Conservation (phyloP, 1,140 invertebrate genomes). For the Bombus affinis region DNA sequence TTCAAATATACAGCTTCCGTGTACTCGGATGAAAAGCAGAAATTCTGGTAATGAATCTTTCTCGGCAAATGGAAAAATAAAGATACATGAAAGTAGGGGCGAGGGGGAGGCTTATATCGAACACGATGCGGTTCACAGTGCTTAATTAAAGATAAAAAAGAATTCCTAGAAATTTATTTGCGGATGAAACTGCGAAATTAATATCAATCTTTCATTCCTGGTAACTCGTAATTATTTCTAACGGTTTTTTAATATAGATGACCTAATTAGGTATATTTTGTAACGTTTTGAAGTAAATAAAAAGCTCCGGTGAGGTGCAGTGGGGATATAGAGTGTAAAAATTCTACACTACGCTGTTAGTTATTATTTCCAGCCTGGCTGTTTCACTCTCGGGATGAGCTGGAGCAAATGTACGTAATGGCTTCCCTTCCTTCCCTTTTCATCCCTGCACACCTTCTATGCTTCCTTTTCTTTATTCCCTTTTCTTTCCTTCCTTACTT, state of each 20-base stretch:
- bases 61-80: not conserved
- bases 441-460: no score
- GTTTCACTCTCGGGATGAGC: not conserved
- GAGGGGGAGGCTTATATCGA: not conserved
- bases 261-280: not conserved
- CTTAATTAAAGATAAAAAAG: not conserved
- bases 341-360: not conserved
- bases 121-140: not conserved
- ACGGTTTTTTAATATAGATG: not conserved
- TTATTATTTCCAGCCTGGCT: not conserved
- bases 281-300: not conserved
- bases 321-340: not conserved
- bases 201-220: not conserved
- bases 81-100: not conserved
- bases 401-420: not conserved
- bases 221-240: not conserved
- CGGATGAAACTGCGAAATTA: not conserved
- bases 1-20: not conserved
- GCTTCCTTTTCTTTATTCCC: no score
- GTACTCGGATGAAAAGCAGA: not conserved
- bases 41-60: not conserved
- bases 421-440: not conserved
- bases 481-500: no score
- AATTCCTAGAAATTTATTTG: not conserved
- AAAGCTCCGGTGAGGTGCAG: not conserved